Evolutionary conservation across 2,797 vertebrate genomes (phyloP).

Genomic region (Varecia variegata): DNA sequence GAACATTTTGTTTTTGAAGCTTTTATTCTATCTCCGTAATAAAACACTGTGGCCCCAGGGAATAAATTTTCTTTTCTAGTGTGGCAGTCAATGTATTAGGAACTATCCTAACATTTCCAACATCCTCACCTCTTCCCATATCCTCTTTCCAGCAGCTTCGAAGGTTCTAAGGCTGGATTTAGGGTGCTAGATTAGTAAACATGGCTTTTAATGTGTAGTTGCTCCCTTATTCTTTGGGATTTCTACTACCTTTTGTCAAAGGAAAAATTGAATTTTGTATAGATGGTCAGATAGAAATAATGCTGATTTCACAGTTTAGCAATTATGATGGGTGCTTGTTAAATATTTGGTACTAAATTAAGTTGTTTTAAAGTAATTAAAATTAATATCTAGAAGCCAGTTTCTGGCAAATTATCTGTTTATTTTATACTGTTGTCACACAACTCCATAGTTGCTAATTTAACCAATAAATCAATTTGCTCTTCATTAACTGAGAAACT

Average conservation of each 20-base stretch:
- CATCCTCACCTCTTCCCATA: not conserved
- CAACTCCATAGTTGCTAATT: constrained; percentile 26
- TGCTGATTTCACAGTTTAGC: constrained; percentile 6
- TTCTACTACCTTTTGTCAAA: constrained; percentile 14
- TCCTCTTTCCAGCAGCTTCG: not conserved
- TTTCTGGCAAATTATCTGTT: constrained; percentile 51
- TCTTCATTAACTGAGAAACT: constrained; percentile 23
- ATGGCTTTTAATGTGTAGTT: not conserved
- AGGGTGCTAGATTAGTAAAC: constrained; percentile 65
- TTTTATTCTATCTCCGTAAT: too few relatives aligned
- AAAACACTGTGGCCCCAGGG: too few relatives aligned
- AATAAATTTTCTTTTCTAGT: too few relatives aligned
- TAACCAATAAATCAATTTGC: constrained; percentile 35
- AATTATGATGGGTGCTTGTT: not conserved
- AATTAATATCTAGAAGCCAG: constrained; percentile 18
- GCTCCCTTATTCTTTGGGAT: constrained; percentile 34
- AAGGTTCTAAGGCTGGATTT: constrained; percentile 44
- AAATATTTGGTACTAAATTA: constrained; percentile 23
- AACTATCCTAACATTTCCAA: not conserved
- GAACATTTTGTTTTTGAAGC: too few relatives aligned
- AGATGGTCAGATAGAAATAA: not conserved
- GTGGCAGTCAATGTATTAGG: not conserved
- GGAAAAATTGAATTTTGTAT: constrained; percentile 44
- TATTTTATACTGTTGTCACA: constrained; percentile 35
- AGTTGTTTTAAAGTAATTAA: constrained; percentile 56